Base-by-base conservation (phyloP, 1,140 invertebrate species). In the Palaemon carinicauda region DNA sequence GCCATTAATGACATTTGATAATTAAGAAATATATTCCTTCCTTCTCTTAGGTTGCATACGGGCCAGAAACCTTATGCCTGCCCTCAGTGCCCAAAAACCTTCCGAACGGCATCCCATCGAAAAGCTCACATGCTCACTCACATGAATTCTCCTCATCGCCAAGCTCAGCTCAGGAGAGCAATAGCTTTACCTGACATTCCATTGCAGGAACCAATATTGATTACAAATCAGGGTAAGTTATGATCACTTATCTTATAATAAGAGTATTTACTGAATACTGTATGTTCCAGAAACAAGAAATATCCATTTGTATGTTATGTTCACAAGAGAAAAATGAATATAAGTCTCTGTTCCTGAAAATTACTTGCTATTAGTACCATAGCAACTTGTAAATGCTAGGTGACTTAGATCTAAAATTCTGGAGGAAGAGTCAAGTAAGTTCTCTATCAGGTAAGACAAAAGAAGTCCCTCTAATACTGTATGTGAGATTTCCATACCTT, bases 51-150 rank as follows among this genome's bases (percentile, higher is more conserved):
- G 73, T 89, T 93, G 21, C 92, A 93, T 88, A 92, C 91, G 91
- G 95, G 95, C 65, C 92, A 92, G 1, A 95, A 94, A 90, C 95
- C 95, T 1, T 95, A 95, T 90, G 92, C 93, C 53, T 96, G 95
- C 80, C 90, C 91, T 1, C 91, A 94, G 73, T 96, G 95, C 90
- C 92, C 93, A 41, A 91, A 93, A 29, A 91, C 92, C 79, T 96
- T 96, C 90, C 91, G 95, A 90, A 96, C 95, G 1, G 93, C 94
- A 2, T 94, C 94, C 10, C 95, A 95, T 87, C 92, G 93, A 50
- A 95, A 95, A 89, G 92, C 94, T 29, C 95, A 96, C 88, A 89
- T 93, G 27, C 74, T 92, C 73, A 93, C 93, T 7, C 94, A 95
- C 87, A 88, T 90, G 90, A 65, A 91, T 90, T 88, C 90, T 90